phyloP scores from a whole-genome alignment of 2,888 invertebrate genomes.

The Eurytoma adleriae region DNA sequence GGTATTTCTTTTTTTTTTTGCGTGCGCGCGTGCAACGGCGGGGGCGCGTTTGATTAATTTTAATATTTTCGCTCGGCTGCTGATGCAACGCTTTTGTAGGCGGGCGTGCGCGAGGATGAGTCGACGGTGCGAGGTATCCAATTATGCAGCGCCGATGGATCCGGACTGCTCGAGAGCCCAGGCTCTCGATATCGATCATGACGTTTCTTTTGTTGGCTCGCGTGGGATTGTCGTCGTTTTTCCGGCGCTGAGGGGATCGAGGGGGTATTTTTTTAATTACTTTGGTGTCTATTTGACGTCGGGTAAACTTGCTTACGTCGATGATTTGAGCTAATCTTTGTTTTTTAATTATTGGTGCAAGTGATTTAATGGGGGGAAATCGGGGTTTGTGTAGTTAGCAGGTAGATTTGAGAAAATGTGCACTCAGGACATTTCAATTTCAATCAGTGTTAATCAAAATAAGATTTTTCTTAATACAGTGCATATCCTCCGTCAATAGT shows the following conservation, averaged over 20 bases:
- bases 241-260: not conserved
- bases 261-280: too few relatives aligned
- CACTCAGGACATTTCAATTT: too few relatives aligned
- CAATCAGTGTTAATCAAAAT: too few relatives aligned
- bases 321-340: too few relatives aligned
- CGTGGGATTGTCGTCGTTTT: not conserved
- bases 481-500: too few relatives aligned
- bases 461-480: too few relatives aligned
- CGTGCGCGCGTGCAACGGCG: not conserved
- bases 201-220: not conserved
- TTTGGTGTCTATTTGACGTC: too few relatives aligned
- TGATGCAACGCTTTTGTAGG: conserved; percentile 20
- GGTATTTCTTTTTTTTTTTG: not conserved
- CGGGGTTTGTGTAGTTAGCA: too few relatives aligned
- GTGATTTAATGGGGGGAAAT: too few relatives aligned
- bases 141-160: conserved; percentile 22
- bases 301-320: too few relatives aligned
- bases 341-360: too few relatives aligned
- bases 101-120: not conserved
- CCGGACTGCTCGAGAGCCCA: not conserved
- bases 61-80: conserved; percentile 45
- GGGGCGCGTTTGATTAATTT: conserved; percentile 53
- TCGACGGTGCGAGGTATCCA: conserved; percentile 27
- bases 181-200: conserved; percentile 23
- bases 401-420: too few relatives aligned